Base-by-base conservation (phyloP, 2,888 invertebrate genomes). In the Belgica antarctica region DNA sequence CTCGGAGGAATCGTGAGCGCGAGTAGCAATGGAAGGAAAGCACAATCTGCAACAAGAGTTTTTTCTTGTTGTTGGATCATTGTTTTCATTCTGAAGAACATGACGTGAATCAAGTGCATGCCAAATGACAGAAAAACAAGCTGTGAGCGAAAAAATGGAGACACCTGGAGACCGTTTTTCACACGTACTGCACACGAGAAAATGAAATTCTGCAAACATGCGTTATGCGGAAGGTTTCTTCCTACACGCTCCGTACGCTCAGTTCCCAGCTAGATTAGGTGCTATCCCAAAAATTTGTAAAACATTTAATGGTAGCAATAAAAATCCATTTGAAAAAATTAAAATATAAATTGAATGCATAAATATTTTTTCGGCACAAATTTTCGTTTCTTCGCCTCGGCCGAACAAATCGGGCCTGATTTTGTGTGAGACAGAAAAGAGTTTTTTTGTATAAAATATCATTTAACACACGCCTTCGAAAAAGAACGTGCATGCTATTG, bases 291-390 rank as follows among this genome's bases (percentile, higher is more conserved):
- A n/a, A n/a, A n/a, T n/a, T n/a, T n/a, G n/a, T n/a, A n/a, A n/a
- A n/a, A n/a, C n/a, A n/a, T 34, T 34, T 61, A 61, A 27, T 25
- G 27, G 24, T n/a, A n/a, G n/a, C n/a, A n/a, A n/a, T n/a, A n/a
- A n/a, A n/a, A n/a, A n/a, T n/a, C n/a, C n/a, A n/a, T n/a, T n/a
- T n/a, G n/a, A 61, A 22, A 27, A 27, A 63, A 34, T 34, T 63
- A 63, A 63, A 63, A 61, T 28, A 61, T 27, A 52, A 52, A 63
- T 63, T 63, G 63, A 63, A 63, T 63, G 63, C 63, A 63, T 63
- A 63, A 63, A 63, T 63, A 63, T 63, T 36, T 52, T 61, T 63
- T 63, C 63, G 63, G 31, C 41, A 22, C 61, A 15, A 63, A n/a
- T 34, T 34, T 34, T 34, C 52, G 52, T 8, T 7, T 34, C 17